phyloP scores from a whole-genome alignment of 1,140 invertebrate genomes.

The Drosophila pseudoobscura region DNA sequence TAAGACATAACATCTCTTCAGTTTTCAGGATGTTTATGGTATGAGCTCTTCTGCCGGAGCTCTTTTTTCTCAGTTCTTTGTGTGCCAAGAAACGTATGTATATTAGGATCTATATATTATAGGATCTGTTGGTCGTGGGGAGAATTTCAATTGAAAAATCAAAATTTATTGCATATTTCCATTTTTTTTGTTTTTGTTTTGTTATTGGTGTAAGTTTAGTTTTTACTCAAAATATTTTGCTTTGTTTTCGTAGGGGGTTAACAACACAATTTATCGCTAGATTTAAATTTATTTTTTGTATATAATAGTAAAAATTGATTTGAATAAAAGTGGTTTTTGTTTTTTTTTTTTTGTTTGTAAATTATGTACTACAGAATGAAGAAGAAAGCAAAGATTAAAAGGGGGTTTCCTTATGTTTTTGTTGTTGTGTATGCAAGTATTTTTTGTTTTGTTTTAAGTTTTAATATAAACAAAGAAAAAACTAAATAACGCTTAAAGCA shows the following conservation, averaged over 20 bases:
- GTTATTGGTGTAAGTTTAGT: slow-evolving; percentile 33
- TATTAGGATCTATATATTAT: slow-evolving; percentile 17
- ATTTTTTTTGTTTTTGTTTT: slow-evolving; percentile 39
- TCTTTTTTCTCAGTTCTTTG: slow-evolving; percentile 36
- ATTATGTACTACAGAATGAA: slow-evolving; percentile 59
- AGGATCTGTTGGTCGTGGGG: slow-evolving; percentile 26
- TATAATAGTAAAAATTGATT: slow-evolving; percentile 53
- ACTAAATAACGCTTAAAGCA: slow-evolving; percentile 83
- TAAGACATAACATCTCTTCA: too few relatives aligned
- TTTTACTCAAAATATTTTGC: slow-evolving; percentile 43
- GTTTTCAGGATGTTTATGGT: too few relatives aligned
- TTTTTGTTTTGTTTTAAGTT: slow-evolving; percentile 34
- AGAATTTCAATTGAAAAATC: slow-evolving; percentile 46
- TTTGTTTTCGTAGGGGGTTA: slow-evolving; percentile 52
- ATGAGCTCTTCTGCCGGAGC: slow-evolving; percentile 17
- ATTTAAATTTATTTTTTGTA: slow-evolving; percentile 48
- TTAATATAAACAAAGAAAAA: slow-evolving; percentile 78
- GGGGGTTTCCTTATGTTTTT: slow-evolving; percentile 37
- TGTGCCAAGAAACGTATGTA: slow-evolving; percentile 15
- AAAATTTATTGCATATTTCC: slow-evolving; percentile 62
- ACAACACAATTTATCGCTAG: slow-evolving; percentile 74
- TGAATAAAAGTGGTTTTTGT: slow-evolving; percentile 53
- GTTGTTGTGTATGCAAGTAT: slow-evolving; percentile 32
- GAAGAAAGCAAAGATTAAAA: slow-evolving; percentile 68
- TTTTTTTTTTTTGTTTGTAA: slow-evolving; percentile 38